Evolutionary conservation across 2,888 invertebrate species (phyloP), one percentile per base, ranked within the genome.

Genomic region (Tenthredo notha): DNA sequence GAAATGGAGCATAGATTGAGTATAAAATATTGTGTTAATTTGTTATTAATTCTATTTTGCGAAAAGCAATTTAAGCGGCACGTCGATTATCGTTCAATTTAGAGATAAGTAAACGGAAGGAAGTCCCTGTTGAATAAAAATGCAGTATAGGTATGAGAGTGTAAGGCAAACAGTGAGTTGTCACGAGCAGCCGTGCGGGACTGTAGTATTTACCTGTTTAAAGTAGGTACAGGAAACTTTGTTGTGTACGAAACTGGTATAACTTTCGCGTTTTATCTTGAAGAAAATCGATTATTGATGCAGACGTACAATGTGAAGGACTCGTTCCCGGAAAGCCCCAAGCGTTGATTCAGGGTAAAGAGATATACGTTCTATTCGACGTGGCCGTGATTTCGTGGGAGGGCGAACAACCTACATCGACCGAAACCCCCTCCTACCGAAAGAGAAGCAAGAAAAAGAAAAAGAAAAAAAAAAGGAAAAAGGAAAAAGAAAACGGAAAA

Each of bases 171-270:
- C 40, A 43, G 43, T 74, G n/a, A n/a, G 74, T 74, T 74, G 74
- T 77, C 54, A 50, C 77, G 54, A 77, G 29, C 54, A 77, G 77
- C 47, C 77, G 50, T 47, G 47, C n/a, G 43, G 54, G n/a, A 50
- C 18, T 10, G 29, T 50, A 33, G 29, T 25, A 29, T 50, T 77
- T 29, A 77, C 77, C 50, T 50, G 47, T 15, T 21, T 54, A 18
- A 25, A n/a, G n/a, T n/a, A n/a, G n/a, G 50, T 50, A 25, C 29
- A 9, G 29, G 29, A 37, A 29, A 50, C 29, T 12, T 25, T 5
- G 29, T 77, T 50, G 43, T 25, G 74, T 21, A 43, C 40, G 18
- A 33, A 74, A 47, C 43, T 75, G 25, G 9, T 47, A 47, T 12
- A 47, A 33, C 50, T 50, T 77, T 77, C n/a, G 54, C 54, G 33